Evolutionary conservation across 2,888 invertebrate genomes (phyloP), one percentile per base, ranked within the genome.

Genomic region (Lasioglossum figueresi): DNA sequence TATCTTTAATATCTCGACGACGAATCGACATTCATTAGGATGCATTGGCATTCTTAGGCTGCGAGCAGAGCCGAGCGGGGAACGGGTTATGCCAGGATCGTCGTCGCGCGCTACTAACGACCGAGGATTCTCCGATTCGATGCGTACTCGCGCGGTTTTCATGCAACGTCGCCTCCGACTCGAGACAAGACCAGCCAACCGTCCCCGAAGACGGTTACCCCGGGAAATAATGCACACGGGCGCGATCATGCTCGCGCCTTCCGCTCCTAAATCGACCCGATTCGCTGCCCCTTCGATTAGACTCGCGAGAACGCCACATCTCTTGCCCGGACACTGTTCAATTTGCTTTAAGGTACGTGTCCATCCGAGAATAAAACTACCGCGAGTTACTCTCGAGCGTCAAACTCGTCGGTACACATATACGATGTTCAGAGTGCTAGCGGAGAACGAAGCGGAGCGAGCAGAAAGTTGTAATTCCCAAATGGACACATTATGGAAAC

Each of bases 11-110:
- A 91, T 93, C 92, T 90, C 85, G 80, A 78, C 88, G 86, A 85
- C 84, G 90, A 91, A 92, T 93, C 93, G 92, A 91, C 88, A 91
- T 92, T 93, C 92, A 91, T 93, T 93, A 92, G 91, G 89, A 91
- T 90, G 91, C 92, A 90, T 90, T 91, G 92, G 90, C 92, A 91
- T 93, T 93, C 92, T 87, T 88, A 72, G 66, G 23, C 59, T 31
- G 27, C 59, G 23, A 52, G 59, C 27, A 27, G 59, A 63, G 27
- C 59, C 48, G 74, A 68, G 70, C 43, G 75, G 80, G 85, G 70
- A 81, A 85, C 78, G 77, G 84, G 63, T 87, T 81, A 79, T 81
- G 77, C 77, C 78, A 75, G 77, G 37, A 78, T 86, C 78, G 68
- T 85, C 85, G 82, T 83, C 68, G 83, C 76, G 68, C 72, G 78